phyloP scores from a whole-genome alignment of 92 coral and sea anemone genomes.

The Hydrozoanthus gracilis region DNA sequence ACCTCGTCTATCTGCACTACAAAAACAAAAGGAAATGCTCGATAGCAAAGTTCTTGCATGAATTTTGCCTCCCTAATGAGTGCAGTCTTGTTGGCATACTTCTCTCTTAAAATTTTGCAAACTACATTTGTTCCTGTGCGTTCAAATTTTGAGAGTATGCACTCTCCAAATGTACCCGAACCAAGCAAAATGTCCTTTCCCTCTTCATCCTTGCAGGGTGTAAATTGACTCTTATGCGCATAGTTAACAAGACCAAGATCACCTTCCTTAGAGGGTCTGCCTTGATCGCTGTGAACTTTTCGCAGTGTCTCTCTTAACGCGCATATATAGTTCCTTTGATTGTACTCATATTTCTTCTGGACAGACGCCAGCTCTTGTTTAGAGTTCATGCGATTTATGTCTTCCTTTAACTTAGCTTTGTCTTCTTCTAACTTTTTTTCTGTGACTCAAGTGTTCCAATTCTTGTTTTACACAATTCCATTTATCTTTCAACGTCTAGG shows the following conservation, averaged over 20 bases:
- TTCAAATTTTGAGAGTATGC: conserved; percentile 8
- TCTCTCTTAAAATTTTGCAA: neutral
- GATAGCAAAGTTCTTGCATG: conserved; percentile 10
- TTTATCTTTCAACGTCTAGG: neutral
- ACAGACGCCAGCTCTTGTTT: conserved; percentile 13
- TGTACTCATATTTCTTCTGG: neutral
- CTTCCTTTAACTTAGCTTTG: too few relatives aligned
- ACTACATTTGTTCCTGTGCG: conserved; percentile 12
- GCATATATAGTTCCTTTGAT: neutral
- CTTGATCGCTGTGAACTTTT: neutral
- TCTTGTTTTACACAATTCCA: neutral
- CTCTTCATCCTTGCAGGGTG: neutral
- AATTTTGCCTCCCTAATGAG: neutral
- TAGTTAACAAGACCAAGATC: neutral
- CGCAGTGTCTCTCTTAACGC: neutral
- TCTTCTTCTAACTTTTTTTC: neutral
- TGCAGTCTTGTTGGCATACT: neutral
- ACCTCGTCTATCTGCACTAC: neutral
- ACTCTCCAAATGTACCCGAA: neutral
- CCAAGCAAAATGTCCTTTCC: conserved; percentile 19
- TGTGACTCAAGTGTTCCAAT: neutral
- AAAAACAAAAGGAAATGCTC: conserved; percentile 20
- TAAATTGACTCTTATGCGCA: neutral
- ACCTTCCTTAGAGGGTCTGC: neutral
- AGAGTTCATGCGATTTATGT: neutral